These are phyloP conservation scores for Caloenas nicobarica DNA, from an alignment of 2,113 vertebrate species.

Conservation along the genomic window DNA sequence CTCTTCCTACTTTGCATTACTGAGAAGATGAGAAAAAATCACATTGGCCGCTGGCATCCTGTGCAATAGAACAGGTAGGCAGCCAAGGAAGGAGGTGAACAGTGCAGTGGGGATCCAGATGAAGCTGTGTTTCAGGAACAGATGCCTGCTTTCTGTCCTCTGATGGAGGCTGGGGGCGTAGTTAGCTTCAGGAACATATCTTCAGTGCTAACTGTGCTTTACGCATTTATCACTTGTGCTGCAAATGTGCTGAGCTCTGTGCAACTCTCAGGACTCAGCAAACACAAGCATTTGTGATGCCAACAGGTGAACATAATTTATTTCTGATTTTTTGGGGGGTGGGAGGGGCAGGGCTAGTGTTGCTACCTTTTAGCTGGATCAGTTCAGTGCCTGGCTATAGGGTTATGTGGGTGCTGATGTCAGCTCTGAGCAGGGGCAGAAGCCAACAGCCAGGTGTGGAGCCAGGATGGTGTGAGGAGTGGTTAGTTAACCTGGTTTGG, in stretches of 20 bases:
- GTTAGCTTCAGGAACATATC: background rate
- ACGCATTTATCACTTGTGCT: background rate
- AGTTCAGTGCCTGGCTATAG: background rate
- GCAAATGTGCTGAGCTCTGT: background rate
- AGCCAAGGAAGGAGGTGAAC: background rate
- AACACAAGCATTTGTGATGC: background rate
- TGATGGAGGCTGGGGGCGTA: background rate
- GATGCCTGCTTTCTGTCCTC: background rate
- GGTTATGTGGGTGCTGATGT: accelerated
- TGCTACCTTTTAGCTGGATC: background rate
- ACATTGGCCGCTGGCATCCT: background rate
- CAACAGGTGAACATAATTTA: too few relatives aligned
- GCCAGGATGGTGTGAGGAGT: accelerated
- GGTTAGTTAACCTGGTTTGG: background rate
- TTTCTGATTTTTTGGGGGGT: too few relatives aligned
- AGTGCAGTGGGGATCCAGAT: background rate
- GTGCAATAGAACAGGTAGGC: background rate
- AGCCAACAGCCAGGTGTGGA: accelerated
- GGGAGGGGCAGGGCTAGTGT: too few relatives aligned
- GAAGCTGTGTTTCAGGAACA: background rate
- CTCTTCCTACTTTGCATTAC: background rate
- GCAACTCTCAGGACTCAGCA: background rate
- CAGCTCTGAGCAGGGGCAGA: accelerated
- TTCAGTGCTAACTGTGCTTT: background rate
- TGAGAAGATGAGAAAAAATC: background rate